These are phyloP conservation scores for Drosophila busckii DNA, from an alignment of 1,140 invertebrate species.

Conservation along the genomic window DNA sequence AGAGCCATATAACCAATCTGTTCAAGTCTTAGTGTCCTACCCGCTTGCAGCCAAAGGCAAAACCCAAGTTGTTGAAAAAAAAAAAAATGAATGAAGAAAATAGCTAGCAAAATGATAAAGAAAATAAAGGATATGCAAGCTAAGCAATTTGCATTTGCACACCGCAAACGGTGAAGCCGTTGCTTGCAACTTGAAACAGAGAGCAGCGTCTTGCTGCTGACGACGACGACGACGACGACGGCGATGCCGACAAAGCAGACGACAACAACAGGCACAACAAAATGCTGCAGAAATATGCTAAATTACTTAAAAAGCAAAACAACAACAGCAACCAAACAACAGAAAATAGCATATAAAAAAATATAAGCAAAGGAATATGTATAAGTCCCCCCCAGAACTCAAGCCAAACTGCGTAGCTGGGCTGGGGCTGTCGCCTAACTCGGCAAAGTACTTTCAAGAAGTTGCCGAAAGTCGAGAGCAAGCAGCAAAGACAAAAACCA, in stretches of 20 bases:
- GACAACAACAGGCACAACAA: constrained; percentile 43
- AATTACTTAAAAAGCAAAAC: constrained; percentile 70
- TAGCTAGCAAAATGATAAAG: neutral
- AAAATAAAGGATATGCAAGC: constrained; percentile 57
- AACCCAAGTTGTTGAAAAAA: neutral
- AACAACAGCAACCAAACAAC: constrained; percentile 32
- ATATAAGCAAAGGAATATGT: constrained; percentile 27
- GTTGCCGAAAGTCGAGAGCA: constrained; percentile 59
- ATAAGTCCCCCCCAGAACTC: constrained; percentile 15
- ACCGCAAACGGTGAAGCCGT: constrained; percentile 68
- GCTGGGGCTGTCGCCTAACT: neutral
- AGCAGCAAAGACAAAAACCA: constrained; percentile 38
- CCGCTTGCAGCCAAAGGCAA: neutral
- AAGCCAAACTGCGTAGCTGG: neutral
- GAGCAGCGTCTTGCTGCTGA: no score
- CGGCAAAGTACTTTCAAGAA: constrained; percentile 57
- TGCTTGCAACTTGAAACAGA: constrained; percentile 64
- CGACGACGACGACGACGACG: constrained; percentile 1
- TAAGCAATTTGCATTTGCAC: constrained; percentile 74
- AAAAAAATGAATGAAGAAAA: neutral
- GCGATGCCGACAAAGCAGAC: constrained; percentile 29
- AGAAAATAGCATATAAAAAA: constrained; percentile 5
- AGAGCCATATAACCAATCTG: neutral
- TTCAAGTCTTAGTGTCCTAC: no score
- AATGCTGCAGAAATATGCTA: constrained; percentile 70